Conservation (phyloP, 1,140 invertebrate species). For the Cepaea nemoralis region DNA sequence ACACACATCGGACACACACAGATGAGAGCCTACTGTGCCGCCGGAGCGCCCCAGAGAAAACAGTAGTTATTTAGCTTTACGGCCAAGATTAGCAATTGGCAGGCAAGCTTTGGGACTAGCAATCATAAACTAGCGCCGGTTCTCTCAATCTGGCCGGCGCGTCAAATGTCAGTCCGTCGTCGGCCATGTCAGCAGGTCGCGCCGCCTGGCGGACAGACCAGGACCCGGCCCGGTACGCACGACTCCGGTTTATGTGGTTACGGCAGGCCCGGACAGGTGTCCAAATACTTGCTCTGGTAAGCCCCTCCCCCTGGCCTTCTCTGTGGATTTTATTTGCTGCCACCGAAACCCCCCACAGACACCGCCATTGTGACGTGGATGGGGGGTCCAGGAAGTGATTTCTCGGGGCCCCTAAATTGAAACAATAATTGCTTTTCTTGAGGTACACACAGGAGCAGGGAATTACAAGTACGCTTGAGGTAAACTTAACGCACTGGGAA, state of each 20-base stretch:
- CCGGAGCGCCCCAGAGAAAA: not conserved
- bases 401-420: too few species aligned
- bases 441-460: too few species aligned
- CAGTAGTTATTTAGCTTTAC: not conserved
- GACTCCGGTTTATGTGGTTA: not conserved
- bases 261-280: not conserved
- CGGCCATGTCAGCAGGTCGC: not conserved
- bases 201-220: slow-evolving; percentile 2
- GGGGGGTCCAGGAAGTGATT: too few species aligned
- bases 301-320: not conserved
- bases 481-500: too few species aligned
- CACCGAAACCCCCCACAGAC: too few species aligned
- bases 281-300: not conserved
- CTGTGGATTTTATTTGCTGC: not conserved
- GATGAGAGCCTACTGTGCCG: not conserved
- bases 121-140: not conserved
- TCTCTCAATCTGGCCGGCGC: slow-evolving; percentile 9
- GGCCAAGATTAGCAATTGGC: not conserved
- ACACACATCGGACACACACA: not conserved
- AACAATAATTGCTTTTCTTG: too few species aligned
- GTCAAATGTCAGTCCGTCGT: slow-evolving; percentile 1
- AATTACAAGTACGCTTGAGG: too few species aligned
- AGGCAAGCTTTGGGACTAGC: not conserved
- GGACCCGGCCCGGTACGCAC: not conserved
- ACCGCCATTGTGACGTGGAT: too few species aligned